Evolutionary conservation across 2,113 vertebrate species (phyloP), one percentile per base, ranked within the genome.

Genomic region (Phylloscopus trochiloides): DNA sequence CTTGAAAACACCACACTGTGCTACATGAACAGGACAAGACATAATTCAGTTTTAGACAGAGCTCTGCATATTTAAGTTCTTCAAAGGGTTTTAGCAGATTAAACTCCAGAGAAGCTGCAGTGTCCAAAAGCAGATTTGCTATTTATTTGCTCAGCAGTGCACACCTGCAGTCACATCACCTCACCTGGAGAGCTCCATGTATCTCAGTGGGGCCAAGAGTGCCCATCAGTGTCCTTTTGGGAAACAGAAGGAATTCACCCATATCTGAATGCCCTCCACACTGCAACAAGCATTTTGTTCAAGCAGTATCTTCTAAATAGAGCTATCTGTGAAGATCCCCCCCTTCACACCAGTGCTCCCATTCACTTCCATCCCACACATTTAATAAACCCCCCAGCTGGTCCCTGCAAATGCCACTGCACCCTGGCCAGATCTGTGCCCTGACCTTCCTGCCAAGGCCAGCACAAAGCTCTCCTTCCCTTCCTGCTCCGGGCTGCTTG

Each of bases 391-490:
- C 22, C 7, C 26, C 19, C 31, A 76, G 76, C 55, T 48, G 70
- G 52, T 67, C n/a, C 48, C 45, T 29, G 42, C 52, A 42, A 85
- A 61, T 7, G 50, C 34, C 66, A 71, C 55, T n/a, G 1, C 6
- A 4, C 57, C 50, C 36, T 1, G 5, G 89, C 80, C 84, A 82
- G 62, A 48, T 76, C 77, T 9, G 34, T 51, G 89, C 47, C 71
- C 70, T 6, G 32, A 68, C 77, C 70, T n/a, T n/a, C 68, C 73
- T 71, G 83, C 83, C 91, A 84, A 72, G 77, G 54, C 73, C 89
- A 87, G 70, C 62, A 87, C 62, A 90, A 84, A 90, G n/a, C 77
- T 57, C 70, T 21, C 79, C 67, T 71, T 58, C 87, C 85, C 66
- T 14, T 82, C 74, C 91, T 73, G 84, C 67, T 75, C 87, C 0